Base-by-base conservation (phyloP, 2,888 invertebrate species). In the Meliscaeva auricollis region DNA sequence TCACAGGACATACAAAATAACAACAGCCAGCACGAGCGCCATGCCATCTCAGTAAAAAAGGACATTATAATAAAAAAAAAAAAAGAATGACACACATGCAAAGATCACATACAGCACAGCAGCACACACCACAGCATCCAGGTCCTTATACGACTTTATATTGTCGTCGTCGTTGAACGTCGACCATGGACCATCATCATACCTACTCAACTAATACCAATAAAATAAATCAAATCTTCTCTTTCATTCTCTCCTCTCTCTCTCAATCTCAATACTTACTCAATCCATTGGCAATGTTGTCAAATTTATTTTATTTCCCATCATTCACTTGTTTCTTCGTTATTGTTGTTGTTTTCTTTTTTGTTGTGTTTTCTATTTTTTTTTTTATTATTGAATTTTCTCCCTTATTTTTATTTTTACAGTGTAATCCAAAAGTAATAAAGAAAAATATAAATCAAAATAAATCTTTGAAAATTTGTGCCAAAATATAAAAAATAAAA, bases 391-490 rank as follows among this genome's bases (percentile, higher is more conserved):
- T 83, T 75, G 60, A 68, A 68, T 35, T 66, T 58, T 58, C 62
- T 44, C 44, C 62, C 54, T 72, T 22, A 76, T 68, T 48, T 72
- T 35, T 60, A 41, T 64, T 64, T 64, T 64, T 74, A 76, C 75
- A 83, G 81, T 84, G 75, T 80, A 76, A 76, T 69, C 68, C 46
- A 83, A 83, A 75, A 83, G 78, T 72, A 70, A 83, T 77, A 80
- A 74, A 78, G 62, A 32, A 75, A 69, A 69, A 62, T 48, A 56
- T 72, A 62, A 70, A 75, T 48, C 48, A 69, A 77, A 72, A 52
- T 64, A 76, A 77, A 87, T 87, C 76, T 68, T 66, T 73, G 35
- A 73, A 82, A 82, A 74, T 66, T 69, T 70, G 44, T 76, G 84
- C 87, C 85, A 78, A 85, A 77, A 80, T 80, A 77, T 56, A 82